Conservation (phyloP, 1,140 invertebrate genomes). For the Wasmannia auropunctata region DNA sequence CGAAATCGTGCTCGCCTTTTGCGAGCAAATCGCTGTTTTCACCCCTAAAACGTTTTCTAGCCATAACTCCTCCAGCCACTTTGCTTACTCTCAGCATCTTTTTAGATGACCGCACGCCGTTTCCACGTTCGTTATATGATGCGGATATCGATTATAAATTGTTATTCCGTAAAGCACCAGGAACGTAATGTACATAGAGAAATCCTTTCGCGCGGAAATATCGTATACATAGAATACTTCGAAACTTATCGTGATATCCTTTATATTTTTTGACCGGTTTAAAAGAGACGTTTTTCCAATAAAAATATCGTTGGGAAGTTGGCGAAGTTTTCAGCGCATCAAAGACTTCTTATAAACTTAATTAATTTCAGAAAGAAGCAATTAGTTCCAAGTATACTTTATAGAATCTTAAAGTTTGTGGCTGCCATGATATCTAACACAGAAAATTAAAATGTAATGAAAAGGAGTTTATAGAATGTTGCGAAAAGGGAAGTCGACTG, state of each 20-base stretch:
- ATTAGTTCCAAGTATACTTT: conserved; percentile 39
- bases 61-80: too few species aligned
- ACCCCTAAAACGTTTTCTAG: background rate
- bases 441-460: conserved; percentile 35
- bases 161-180: background rate
- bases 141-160: background rate
- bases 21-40: conserved; percentile 18
- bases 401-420: conserved; percentile 50
- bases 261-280: background rate
- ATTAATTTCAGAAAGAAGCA: conserved; percentile 51
- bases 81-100: background rate
- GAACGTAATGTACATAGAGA: background rate
- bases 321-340: conserved; percentile 18
- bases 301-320: conserved; percentile 32
- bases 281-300: background rate
- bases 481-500: background rate
- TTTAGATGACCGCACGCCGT: background rate
- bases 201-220: background rate
- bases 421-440: conserved; percentile 22
- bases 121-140: background rate
- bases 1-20: conserved; percentile 19
- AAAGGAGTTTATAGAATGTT: conserved; percentile 8
- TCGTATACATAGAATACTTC: background rate
- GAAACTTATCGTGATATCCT: background rate
- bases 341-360: conserved; percentile 42